Evolutionary conservation across 2,888 invertebrate species (phyloP).

Genomic region (Iphiclides podalirius): DNA sequence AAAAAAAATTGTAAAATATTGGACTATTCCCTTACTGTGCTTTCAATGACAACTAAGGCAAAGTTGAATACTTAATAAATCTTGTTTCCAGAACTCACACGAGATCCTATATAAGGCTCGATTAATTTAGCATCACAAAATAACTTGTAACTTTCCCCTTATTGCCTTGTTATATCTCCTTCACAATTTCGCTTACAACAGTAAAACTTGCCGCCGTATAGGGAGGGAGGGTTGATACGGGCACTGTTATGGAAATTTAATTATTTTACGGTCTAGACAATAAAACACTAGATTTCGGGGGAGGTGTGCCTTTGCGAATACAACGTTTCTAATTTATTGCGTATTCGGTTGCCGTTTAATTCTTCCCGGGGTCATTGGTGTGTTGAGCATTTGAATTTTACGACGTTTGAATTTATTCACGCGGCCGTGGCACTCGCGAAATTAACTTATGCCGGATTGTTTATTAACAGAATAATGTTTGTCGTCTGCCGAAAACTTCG

Average conservation of each 20-base stretch:
- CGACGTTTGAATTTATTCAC: conserved; percentile 19
- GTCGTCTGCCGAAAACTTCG: background rate
- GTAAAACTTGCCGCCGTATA: conserved; percentile 28
- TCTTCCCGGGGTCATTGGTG: conserved; percentile 17
- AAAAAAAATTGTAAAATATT: no score
- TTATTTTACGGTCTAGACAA: conserved; percentile 57
- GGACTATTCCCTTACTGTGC: no score
- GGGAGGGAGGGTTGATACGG: conserved; percentile 35
- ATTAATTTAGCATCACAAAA: background rate
- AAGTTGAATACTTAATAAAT: no score
- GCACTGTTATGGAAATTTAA: conserved; percentile 61
- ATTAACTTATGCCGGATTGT: conserved; percentile 10
- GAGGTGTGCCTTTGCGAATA: conserved; percentile 36
- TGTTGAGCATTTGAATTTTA: conserved; percentile 24
- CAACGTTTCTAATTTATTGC: conserved; percentile 41
- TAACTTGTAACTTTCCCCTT: background rate
- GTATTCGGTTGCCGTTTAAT: conserved; percentile 14
- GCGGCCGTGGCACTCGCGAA: background rate
- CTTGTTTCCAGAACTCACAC: no score
- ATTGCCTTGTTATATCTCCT: conserved; percentile 4
- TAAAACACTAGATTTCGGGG: conserved; percentile 46
- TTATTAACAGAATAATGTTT: background rate
- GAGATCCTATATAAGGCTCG: background rate
- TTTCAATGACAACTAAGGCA: no score
- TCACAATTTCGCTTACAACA: conserved; percentile 6